Conservation (phyloP, 2,888 invertebrate genomes). For the Hemicrepidius hirtus region DNA sequence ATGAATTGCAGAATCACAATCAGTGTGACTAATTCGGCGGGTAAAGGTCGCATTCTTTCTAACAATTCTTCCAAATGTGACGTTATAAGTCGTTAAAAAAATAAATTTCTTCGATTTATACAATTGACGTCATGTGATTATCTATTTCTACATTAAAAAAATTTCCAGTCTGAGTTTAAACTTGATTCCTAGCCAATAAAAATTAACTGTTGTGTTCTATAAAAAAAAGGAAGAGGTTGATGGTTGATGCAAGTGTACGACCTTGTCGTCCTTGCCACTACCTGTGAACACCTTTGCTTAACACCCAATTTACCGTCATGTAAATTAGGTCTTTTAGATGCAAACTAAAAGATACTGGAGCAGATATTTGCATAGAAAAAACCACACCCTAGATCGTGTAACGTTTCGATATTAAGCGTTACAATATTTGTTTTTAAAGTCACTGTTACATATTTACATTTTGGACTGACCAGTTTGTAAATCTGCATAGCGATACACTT, state of each 20-base stretch:
- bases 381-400: background rate
- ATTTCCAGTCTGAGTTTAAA: background rate
- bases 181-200: background rate
- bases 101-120: background rate
- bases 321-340: constrained; percentile 23
- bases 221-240: constrained; percentile 3
- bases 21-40: too few species aligned
- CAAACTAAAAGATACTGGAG: background rate
- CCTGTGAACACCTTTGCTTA: constrained; percentile 11
- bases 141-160: too few species aligned
- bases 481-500: too few species aligned
- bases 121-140: background rate
- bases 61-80: background rate
- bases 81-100: background rate
- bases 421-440: too few species aligned
- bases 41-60: background rate
- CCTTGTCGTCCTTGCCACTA: constrained; percentile 24
- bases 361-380: constrained; percentile 6
- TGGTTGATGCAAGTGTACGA: constrained; percentile 5
- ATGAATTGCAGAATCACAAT: too few species aligned
- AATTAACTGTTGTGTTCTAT: constrained; percentile 8
- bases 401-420: background rate
- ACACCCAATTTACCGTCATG: constrained; percentile 14
- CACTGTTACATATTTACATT: too few species aligned
- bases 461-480: too few species aligned